phyloP scores from a whole-genome alignment of 1,140 invertebrate genomes.

The Danaus plexippus region DNA sequence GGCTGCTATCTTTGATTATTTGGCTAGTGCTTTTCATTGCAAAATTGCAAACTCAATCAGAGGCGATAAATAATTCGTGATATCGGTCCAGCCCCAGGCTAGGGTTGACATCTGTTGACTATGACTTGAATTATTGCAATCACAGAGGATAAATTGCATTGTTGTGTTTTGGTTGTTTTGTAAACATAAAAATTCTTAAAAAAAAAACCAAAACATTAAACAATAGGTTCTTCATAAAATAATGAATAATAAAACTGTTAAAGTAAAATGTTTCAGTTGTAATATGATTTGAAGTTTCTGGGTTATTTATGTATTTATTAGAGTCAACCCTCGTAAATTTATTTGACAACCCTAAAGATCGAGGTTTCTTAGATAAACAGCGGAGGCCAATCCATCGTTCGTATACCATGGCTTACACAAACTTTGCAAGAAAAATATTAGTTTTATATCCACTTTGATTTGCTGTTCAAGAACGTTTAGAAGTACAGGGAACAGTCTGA shows the following conservation, averaged over 20 bases:
- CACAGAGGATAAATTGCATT: too few species aligned
- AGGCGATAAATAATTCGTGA: slow-evolving; percentile 14
- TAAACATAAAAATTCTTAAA: too few species aligned
- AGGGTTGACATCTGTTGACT: slow-evolving; percentile 2
- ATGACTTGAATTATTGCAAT: too few species aligned
- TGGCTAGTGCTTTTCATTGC: slow-evolving; percentile 10
- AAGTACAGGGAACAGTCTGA: slow-evolving; percentile 1
- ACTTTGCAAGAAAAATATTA: slow-evolving; percentile 25
- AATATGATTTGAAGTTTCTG: too few species aligned
- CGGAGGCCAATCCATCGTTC: slow-evolving; percentile 10
- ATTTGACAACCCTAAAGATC: slow-evolving; percentile 1
- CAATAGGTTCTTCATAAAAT: too few species aligned
- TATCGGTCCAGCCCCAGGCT: slow-evolving; percentile 10
- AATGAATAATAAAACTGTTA: too few species aligned
- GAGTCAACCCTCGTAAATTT: slow-evolving; percentile 5
- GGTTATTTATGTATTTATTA: not conserved
- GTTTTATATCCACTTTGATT: slow-evolving; percentile 16
- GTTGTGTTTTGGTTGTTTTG: too few species aligned
- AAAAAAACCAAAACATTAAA: too few species aligned
- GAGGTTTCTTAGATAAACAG: slow-evolving; percentile 23
- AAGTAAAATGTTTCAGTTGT: too few species aligned
- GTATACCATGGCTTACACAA: slow-evolving; percentile 11
- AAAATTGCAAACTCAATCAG: slow-evolving; percentile 17
- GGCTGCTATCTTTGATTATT: too few species aligned
- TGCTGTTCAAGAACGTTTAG: slow-evolving; percentile 10